Evolutionary conservation across 2,888 invertebrate genomes (phyloP).

Genomic region (Plebejus argus): DNA sequence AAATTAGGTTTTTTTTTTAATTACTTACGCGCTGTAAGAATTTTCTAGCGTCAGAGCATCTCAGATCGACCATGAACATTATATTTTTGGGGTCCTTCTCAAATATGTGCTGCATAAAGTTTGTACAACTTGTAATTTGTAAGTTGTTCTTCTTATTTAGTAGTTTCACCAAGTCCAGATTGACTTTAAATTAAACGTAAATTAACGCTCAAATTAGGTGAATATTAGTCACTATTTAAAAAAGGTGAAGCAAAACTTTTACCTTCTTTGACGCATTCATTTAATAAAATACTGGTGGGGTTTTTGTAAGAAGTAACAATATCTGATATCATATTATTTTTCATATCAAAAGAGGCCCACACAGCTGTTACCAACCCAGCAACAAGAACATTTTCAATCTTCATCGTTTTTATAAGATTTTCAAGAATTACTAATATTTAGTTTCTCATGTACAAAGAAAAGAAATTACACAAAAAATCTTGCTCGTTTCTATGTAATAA

Average conservation of each 20-base stretch:
- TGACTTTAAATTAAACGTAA: neutral
- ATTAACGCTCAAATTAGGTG: neutral
- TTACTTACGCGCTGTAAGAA: conserved; percentile 1
- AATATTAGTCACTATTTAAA: too few relatives aligned
- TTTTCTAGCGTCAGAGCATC: neutral
- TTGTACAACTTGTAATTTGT: neutral
- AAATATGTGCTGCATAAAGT: neutral
- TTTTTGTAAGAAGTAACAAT: neutral
- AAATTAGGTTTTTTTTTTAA: neutral
- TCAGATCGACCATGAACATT: neutral
- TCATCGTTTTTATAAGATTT: neutral
- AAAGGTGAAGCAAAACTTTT: neutral
- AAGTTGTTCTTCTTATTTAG: neutral
- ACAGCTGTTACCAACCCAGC: neutral
- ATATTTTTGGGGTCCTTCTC: neutral
- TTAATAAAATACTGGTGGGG: neutral
- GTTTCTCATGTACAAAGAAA: too few relatives aligned
- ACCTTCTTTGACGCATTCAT: neutral
- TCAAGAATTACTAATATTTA: too few relatives aligned
- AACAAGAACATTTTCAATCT: neutral
- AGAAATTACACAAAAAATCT: too few relatives aligned
- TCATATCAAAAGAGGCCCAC: neutral
- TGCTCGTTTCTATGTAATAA: too few relatives aligned
- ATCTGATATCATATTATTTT: neutral
- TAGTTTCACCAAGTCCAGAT: neutral